Base-by-base conservation (phyloP, 2,888 invertebrate genomes). In the Tupiocoris notatus region DNA sequence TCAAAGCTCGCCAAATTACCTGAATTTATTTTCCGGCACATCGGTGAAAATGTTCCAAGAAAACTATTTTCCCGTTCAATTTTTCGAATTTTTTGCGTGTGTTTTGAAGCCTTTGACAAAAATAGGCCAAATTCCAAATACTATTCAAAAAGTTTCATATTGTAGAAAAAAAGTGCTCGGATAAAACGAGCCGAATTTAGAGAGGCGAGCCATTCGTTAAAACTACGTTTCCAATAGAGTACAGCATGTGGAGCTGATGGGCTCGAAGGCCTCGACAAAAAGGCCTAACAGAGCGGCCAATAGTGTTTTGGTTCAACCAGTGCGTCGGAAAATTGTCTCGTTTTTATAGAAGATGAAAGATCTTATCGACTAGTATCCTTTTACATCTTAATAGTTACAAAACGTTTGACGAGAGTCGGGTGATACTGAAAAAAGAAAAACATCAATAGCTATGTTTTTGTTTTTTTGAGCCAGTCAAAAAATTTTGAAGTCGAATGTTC, bases 391-490 rank as follows among this genome's bases (percentile, higher is more conserved):
- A 54, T 58, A 70, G 20, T 73, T 63, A 73, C 73, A 73, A 73
- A 73, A 62, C 62, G 62, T 63, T 39, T 21, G 70, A 70, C 70
- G 25, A 17, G 70, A 0, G 39, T 39, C 39, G 39, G 6, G 39
- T 39, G 39, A 17, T 58, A 57, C 22, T 25, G 3, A 67, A 67
- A 54, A 61, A 57, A 58, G 18, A 70, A 17, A 62, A 39, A 39
- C 39, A 39, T 39, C 39, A 12, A 39, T 39, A n/a, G n/a, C n/a
- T n/a, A n/a, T n/a, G n/a, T n/a, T n/a, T n/a, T n/a, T 39, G 39
- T 25, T 54, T 62, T 25, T 63, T 70, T 73, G 73, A 73, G 73
- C 63, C 62, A 73, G 73, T 73, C 73, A 73, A 73, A 73, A 63
- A 62, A 21, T 61, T 70, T 70, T 25, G 23, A 71, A 73, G 73